Evolutionary conservation across 2,888 invertebrate species (phyloP).

Genomic region (Plagodis dolabraria): DNA sequence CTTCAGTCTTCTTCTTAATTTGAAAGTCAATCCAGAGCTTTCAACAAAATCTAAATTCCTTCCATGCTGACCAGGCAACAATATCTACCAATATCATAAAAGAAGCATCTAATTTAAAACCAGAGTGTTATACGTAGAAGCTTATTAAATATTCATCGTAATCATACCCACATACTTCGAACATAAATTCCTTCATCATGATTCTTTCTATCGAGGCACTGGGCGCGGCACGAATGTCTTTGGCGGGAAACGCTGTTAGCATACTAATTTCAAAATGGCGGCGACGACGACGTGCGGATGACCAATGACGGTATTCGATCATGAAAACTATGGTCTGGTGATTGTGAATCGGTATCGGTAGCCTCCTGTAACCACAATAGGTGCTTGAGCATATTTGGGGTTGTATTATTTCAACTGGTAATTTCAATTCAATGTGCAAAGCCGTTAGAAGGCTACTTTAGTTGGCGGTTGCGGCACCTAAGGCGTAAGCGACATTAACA

Average conservation of each 20-base stretch:
- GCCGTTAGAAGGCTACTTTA: conserved; percentile 36
- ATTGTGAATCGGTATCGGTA: conserved; percentile 48
- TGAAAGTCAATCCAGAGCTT: too few species aligned
- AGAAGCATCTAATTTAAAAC: conserved; percentile 18
- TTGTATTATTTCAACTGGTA: conserved; percentile 45
- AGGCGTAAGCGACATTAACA: too few species aligned
- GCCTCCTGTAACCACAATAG: conserved; percentile 61
- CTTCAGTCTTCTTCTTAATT: too few species aligned
- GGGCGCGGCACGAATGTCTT: conserved; percentile 78
- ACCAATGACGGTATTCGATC: conserved; percentile 58
- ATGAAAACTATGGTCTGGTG: conserved; percentile 62
- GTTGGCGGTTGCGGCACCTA: conserved; percentile 32
- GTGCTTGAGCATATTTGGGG: conserved; percentile 65
- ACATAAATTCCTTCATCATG: conserved; percentile 79
- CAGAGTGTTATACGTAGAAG: conserved; percentile 34
- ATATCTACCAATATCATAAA: conserved; percentile 14
- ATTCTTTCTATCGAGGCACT: conserved; percentile 78
- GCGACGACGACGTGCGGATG: conserved; percentile 61
- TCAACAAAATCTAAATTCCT: too few species aligned
- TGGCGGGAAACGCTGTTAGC: conserved; percentile 69
- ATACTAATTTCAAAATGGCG: conserved; percentile 67
- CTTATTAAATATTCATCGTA: conserved; percentile 29
- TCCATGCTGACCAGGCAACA: neutral
- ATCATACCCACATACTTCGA: conserved; percentile 43
- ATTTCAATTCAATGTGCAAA: conserved; percentile 48